Base-by-base conservation (phyloP, 2,797 vertebrate genomes). In the Natrix natrix region DNA sequence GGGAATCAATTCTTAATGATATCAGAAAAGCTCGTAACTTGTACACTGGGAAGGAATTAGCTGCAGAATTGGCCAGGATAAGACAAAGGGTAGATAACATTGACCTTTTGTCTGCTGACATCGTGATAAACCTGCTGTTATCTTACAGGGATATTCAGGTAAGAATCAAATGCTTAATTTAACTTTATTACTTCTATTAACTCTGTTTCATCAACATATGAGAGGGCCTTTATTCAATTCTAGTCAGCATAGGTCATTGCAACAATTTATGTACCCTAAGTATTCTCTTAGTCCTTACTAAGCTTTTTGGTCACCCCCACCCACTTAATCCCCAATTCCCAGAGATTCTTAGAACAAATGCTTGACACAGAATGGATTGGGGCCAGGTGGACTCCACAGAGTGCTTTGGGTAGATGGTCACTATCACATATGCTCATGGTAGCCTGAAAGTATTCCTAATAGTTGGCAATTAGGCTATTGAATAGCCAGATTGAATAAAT, bases 131-230 rank as follows among this genome's bases (percentile, higher is more conserved):
- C 96, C 97, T 99, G 94, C 98, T 99, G 91, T 98, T 99, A 96
- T 99, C 99, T 10, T 99, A 99, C 97, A 98, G 99, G 97, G 99
- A 99, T 96, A 99, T 99, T 94, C 99, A 99, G 99, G 99, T 99
- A 97, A 93, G 96, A 93, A 66, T 88, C 52, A 20, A 10, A 1
- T 93, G 56, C 24, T 74, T 57, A 66, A 93, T 92, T 74, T 22
- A 59, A 88, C 86, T 59, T 3, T 28, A 1, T 2, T 95, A 56
- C 28, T 89, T 12, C 28, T 91, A 20, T 86, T 22, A 26, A 54
- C 87, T 32, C 48, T 86, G 52, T 87, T 74, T 78, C 22, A 43
- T 32, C 24, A 60, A 20, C 6, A 87, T 52, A 28, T 90, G 78
- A 55, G 17, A 32, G 37, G 48, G 66, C 20, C 69, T 26, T 8